Percentiles rank a stretch among this genome's conserved stretches.
Conservation (phyloP, 2,113 vertebrate genomes). For the Chloropsis cyanopogon region DNA sequence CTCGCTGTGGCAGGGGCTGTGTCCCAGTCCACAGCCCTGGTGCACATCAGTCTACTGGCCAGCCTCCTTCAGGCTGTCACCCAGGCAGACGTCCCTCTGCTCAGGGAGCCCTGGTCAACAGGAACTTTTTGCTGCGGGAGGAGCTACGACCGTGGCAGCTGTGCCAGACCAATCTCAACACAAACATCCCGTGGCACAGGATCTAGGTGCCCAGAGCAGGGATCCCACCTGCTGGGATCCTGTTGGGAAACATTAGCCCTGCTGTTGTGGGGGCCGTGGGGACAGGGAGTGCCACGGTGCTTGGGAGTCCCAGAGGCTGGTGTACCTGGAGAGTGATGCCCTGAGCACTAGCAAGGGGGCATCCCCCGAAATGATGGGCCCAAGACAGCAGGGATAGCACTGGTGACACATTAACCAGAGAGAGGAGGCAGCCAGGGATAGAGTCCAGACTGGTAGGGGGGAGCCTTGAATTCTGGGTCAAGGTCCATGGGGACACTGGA, state of each 20-base stretch:
- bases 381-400: neutral
- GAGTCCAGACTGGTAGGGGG: neutral
- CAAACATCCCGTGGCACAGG: neutral
- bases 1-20: fast-evolving
- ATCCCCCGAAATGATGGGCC: neutral
- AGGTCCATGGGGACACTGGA: neutral
- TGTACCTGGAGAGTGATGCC: fast-evolving
- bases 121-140: neutral
- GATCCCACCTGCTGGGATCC: neutral
- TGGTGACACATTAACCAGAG: conserved; percentile 38
- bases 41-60: neutral
- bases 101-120: neutral
- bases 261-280: fast-evolving
- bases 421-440: neutral
- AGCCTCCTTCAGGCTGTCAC: neutral
- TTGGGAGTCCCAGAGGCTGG: neutral
- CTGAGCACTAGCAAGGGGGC: neutral
- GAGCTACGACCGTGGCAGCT: fast-evolving
- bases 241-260: neutral
- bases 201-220: neutral
- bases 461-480: neutral
- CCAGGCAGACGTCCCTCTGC: fast-evolving
- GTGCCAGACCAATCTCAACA: too few relatives aligned
- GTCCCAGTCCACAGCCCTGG: neutral
- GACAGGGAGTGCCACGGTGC: neutral